phyloP scores from a whole-genome alignment of 2,888 invertebrate species.

The Lycophotia porphyrea region DNA sequence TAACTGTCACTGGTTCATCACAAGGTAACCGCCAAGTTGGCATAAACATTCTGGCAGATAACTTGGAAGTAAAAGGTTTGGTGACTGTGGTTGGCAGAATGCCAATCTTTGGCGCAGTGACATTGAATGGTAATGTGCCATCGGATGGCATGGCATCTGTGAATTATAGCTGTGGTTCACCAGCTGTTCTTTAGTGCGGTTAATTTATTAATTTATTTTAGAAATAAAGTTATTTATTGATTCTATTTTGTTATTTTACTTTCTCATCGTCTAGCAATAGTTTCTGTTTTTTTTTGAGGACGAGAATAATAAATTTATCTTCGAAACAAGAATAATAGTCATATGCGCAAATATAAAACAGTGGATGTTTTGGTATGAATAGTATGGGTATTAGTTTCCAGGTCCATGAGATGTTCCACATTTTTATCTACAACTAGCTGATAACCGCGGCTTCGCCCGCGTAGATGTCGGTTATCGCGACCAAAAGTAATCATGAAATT shows the following conservation, averaged over 20 bases:
- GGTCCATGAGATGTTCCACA: background rate
- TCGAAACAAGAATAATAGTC: background rate
- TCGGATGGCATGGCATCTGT: constrained; percentile 76
- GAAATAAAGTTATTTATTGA: constrained; percentile 56
- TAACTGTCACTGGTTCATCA: constrained; percentile 12
- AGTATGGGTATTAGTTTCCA: background rate
- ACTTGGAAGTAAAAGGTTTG: constrained; percentile 77
- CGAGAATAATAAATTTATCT: background rate
- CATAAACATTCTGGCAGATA: constrained; percentile 76
- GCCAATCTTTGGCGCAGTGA: constrained; percentile 78
- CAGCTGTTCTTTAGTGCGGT: background rate
- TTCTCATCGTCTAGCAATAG: background rate
- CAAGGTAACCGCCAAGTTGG: constrained; percentile 67
- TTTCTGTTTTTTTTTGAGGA: background rate
- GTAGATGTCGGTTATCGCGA: too few relatives aligned
- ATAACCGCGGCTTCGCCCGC: too few relatives aligned
- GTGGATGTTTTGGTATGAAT: background rate
- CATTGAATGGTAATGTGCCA: constrained; percentile 77
- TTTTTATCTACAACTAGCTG: too few relatives aligned
- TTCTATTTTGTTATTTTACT: background rate
- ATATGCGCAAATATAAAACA: background rate
- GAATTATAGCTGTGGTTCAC: constrained; percentile 64
- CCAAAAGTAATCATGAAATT: too few relatives aligned
- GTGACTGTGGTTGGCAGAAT: constrained; percentile 78
- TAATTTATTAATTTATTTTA: constrained; percentile 43